Evolutionary conservation across 1,140 invertebrate genomes (phyloP).

Genomic region (Eciton burchellii): DNA sequence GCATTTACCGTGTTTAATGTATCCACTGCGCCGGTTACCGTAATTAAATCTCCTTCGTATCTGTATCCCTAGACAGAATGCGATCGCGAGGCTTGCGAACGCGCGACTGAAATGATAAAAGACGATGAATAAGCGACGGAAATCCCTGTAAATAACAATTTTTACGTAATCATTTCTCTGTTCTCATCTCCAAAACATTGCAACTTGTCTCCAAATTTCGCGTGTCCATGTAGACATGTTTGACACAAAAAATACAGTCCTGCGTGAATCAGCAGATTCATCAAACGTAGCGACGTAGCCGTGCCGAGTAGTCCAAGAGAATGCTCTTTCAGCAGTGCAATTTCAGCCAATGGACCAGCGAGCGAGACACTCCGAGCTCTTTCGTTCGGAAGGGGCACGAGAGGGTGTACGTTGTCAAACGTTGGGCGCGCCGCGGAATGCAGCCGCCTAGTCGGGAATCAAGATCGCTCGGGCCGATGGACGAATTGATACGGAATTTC

Average conservation of each 20-base stretch:
- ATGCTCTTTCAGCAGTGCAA: slow-evolving; percentile 59
- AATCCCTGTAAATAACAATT: neutral
- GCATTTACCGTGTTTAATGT: slow-evolving; percentile 33
- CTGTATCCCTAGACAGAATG: neutral
- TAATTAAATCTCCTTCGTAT: slow-evolving; percentile 24
- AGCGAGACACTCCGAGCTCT: slow-evolving; percentile 77
- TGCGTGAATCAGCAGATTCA: too few relatives aligned
- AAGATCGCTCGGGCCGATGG: slow-evolving; percentile 66
- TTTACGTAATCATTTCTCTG: neutral
- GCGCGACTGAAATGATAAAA: too few relatives aligned
- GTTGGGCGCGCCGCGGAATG: slow-evolving; percentile 77
- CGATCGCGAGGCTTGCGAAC: neutral
- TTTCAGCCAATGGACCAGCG: slow-evolving; percentile 74
- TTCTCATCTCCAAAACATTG: too few relatives aligned
- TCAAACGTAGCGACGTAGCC: neutral
- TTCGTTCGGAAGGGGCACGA: slow-evolving; percentile 65
- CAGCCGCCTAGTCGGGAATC: slow-evolving; percentile 63
- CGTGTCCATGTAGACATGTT: too few relatives aligned
- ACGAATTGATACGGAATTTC: slow-evolving; percentile 82
- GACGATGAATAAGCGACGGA: neutral
- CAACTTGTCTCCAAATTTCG: too few relatives aligned
- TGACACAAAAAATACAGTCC: neutral
- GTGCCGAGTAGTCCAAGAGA: slow-evolving; percentile 39
- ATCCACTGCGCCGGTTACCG: neutral
- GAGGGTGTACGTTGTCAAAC: slow-evolving; percentile 81